These are phyloP conservation scores for Champsocephalus gunnari DNA, from an alignment of 2,797 vertebrate genomes.

Conservation along the genomic window DNA sequence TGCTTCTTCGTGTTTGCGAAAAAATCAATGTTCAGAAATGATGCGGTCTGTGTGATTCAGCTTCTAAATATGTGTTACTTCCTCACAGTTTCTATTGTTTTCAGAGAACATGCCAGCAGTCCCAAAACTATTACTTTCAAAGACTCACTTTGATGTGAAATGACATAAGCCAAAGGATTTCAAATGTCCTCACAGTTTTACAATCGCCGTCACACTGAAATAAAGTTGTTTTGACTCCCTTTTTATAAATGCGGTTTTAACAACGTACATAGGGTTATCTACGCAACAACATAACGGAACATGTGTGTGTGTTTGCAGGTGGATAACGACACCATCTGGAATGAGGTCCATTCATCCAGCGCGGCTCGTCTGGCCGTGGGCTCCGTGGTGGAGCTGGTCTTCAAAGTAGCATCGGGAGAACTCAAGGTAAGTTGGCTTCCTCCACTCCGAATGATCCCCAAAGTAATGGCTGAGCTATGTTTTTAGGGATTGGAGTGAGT, in stretches of 20 bases:
- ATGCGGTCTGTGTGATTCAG: slow-evolving; percentile 19
- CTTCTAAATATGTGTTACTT: slow-evolving; percentile 33
- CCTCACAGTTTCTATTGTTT: slow-evolving; percentile 43
- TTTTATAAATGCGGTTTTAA: slow-evolving; percentile 16
- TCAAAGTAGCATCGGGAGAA: slow-evolving; percentile 95
- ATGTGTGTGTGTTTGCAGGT: slow-evolving; percentile 82
- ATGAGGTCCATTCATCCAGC: slow-evolving; percentile 94
- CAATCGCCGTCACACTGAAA: slow-evolving; percentile 13
- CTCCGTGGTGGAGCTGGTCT: slow-evolving; percentile 95
- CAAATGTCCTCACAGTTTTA: slow-evolving; percentile 44
- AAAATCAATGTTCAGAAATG: slow-evolving; percentile 8
- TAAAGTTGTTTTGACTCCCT: slow-evolving; percentile 7
- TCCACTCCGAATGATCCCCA: not conserved
- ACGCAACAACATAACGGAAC: not conserved
- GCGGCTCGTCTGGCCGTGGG: slow-evolving; percentile 96
- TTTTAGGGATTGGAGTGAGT: slow-evolving; percentile 6
- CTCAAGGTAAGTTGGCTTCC: slow-evolving; percentile 88
- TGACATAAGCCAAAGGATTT: slow-evolving; percentile 45
- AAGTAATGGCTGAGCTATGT: not conserved
- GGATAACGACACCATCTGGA: slow-evolving; percentile 99
- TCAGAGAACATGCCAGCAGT: slow-evolving; percentile 36
- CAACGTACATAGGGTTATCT: not conserved
- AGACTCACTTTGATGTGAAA: slow-evolving; percentile 45
- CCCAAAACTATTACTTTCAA: slow-evolving; percentile 32
- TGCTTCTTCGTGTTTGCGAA: not conserved